Evolutionary conservation across 1,140 invertebrate genomes (phyloP).

Genomic region (Zelostemma sp.): DNA sequence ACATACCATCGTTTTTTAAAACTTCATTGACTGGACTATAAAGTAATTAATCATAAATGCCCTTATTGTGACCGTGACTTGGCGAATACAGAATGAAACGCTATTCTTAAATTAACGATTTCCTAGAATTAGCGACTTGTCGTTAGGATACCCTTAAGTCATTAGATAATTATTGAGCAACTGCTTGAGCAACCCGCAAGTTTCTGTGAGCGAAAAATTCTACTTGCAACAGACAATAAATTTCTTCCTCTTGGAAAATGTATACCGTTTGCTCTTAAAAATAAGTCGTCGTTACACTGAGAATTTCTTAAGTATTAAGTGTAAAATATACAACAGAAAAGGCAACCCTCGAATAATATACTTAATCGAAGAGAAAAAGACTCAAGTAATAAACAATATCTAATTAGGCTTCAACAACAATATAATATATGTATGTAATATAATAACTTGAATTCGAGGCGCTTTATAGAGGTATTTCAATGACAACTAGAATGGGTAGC

Average conservation of each 20-base stretch:
- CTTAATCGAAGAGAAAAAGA: too few relatives aligned
- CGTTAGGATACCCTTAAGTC: constrained; percentile 32
- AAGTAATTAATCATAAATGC: too few relatives aligned
- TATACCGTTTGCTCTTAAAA: too few relatives aligned
- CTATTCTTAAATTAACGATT: constrained; percentile 2
- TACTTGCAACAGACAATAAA: too few relatives aligned
- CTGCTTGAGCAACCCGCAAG: constrained; percentile 41
- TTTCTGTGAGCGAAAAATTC: constrained; percentile 10
- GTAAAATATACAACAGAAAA: too few relatives aligned
- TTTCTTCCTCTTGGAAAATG: too few relatives aligned
- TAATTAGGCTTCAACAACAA: background rate
- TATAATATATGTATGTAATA: too few relatives aligned
- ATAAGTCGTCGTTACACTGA: too few relatives aligned
- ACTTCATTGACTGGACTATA: too few relatives aligned
- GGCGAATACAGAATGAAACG: constrained; percentile 1
- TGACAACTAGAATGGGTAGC: constrained; percentile 16
- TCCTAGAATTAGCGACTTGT: constrained; percentile 12
- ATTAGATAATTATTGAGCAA: constrained; percentile 41
- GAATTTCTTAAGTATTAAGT: too few relatives aligned
- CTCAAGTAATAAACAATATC: too few relatives aligned
- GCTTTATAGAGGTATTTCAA: constrained; percentile 7
- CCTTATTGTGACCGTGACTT: constrained; percentile 10
- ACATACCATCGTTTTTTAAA: background rate
- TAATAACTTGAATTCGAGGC: constrained; percentile 5
- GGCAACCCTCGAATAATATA: too few relatives aligned